phyloP scores from a whole-genome alignment of 2,888 invertebrate species.

The Tiliacea aurago region DNA sequence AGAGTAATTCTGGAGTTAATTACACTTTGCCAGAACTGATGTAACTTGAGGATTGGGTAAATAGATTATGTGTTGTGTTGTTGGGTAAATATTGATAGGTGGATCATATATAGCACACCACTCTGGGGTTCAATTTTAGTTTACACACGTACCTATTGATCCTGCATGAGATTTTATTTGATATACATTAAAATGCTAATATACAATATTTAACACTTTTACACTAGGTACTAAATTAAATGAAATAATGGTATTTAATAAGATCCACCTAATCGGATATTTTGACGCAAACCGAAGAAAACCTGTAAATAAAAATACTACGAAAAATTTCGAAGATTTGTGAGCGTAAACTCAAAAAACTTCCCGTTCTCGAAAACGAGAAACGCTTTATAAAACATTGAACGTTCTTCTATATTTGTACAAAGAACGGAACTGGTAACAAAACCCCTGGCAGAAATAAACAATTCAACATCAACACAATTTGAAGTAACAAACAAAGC shows the following conservation, averaged over 20 bases:
- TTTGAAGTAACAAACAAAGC: constrained; percentile 38
- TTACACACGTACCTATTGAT: background rate
- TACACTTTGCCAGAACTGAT: constrained; percentile 50
- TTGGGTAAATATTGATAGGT: constrained; percentile 42
- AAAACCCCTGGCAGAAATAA: background rate
- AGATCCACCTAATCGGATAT: background rate
- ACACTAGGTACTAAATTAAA: too few relatives aligned
- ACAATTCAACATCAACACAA: constrained; percentile 8
- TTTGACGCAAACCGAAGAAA: background rate
- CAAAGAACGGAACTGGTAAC: background rate
- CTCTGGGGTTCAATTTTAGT: background rate
- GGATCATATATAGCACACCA: constrained; percentile 14
- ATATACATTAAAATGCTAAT: too few relatives aligned
- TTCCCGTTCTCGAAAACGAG: background rate
- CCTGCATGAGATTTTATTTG: background rate
- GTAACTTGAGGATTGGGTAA: constrained; percentile 51
- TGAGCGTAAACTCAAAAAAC: background rate
- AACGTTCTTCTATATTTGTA: background rate
- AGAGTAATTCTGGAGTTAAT: constrained; percentile 54
- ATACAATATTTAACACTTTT: too few relatives aligned
- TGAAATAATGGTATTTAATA: too few relatives aligned
- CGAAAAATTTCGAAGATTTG: background rate
- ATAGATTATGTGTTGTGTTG: constrained; percentile 52
- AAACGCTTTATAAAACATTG: background rate
- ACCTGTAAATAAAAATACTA: background rate